Percentiles rank a stretch among this genome's conserved stretches.
Conservation (phyloP, 2,888 invertebrate species). For the Venustoraphidia nigricollis region DNA sequence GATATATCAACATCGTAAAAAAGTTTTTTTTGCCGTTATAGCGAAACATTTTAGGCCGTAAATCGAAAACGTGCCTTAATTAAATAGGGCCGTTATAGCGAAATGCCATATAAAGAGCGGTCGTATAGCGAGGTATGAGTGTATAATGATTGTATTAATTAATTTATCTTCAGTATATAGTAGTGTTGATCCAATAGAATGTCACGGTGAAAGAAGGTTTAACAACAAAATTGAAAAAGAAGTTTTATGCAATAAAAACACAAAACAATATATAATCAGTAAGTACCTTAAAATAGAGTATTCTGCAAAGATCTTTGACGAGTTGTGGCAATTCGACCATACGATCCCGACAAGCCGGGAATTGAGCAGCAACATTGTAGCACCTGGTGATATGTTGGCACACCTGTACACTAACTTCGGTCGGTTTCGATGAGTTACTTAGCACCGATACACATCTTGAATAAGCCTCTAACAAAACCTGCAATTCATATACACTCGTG, state of each 20-base stretch:
- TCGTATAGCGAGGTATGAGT: too few species aligned
- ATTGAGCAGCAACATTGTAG: slow-evolving; percentile 90
- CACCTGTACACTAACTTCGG: slow-evolving; percentile 75
- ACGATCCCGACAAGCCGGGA: slow-evolving; percentile 75
- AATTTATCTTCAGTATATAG: too few species aligned
- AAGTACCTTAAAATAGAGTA: slow-evolving; percentile 68
- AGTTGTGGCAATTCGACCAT: slow-evolving; percentile 80
- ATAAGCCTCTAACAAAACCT: slow-evolving; percentile 76
- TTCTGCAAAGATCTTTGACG: slow-evolving; percentile 70
- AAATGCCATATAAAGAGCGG: too few species aligned
- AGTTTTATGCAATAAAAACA: slow-evolving; percentile 2
- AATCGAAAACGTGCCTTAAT: too few species aligned
- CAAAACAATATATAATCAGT: slow-evolving; percentile 3
- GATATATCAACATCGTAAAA: too few species aligned
- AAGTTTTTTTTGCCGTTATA: too few species aligned
- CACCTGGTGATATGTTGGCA: slow-evolving; percentile 84
- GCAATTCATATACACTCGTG: slow-evolving; percentile 10
- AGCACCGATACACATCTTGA: slow-evolving; percentile 88
- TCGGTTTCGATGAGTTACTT: slow-evolving; percentile 56
- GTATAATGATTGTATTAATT: too few species aligned
- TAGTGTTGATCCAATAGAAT: too few species aligned
- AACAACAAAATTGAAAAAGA: slow-evolving; percentile 4
- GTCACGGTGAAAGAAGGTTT: too few species aligned
- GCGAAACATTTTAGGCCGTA: too few species aligned
- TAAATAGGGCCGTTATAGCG: too few species aligned